phyloP scores from a whole-genome alignment of 1,140 invertebrate genomes.

The Rhynchophorus ferrugineus region DNA sequence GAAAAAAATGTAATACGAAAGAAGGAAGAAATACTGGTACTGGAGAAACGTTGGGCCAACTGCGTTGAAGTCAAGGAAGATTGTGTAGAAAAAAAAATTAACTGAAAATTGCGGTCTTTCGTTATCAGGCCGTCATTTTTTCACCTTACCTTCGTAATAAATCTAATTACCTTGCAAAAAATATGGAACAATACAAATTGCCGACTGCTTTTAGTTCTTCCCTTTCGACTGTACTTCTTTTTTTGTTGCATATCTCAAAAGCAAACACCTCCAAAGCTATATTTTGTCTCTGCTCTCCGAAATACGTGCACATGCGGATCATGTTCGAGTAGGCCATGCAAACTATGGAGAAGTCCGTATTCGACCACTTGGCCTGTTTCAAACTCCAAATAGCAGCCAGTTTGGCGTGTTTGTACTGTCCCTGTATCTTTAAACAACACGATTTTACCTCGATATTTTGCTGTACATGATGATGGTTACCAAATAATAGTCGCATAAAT shows the following conservation, averaged over 20 bases:
- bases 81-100: too few species aligned
- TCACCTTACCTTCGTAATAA: too few species aligned
- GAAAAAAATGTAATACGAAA: too few species aligned
- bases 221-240: constrained; percentile 38
- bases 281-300: constrained; percentile 27
- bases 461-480: constrained; percentile 27
- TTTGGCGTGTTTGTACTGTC: constrained; percentile 42
- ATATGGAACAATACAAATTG: constrained; percentile 44
- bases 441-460: neutral
- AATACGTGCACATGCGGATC: constrained; percentile 35
- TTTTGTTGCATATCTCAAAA: constrained; percentile 40
- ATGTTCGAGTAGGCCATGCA: constrained; percentile 48
- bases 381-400: constrained; percentile 50
- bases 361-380: constrained; percentile 42
- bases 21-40: too few species aligned
- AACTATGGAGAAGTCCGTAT: constrained; percentile 45
- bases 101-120: too few species aligned
- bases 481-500: constrained; percentile 43
- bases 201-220: constrained; percentile 43
- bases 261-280: constrained; percentile 38
- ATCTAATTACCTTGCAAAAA: constrained; percentile 44
- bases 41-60: too few species aligned
- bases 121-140: too few species aligned
- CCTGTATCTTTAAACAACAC: constrained; percentile 14
- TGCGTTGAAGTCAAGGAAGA: too few species aligned